Evolutionary conservation across 2,113 vertebrate genomes (phyloP), one percentile per base, ranked within the genome.

Genomic region (Rhombomys opimus): DNA sequence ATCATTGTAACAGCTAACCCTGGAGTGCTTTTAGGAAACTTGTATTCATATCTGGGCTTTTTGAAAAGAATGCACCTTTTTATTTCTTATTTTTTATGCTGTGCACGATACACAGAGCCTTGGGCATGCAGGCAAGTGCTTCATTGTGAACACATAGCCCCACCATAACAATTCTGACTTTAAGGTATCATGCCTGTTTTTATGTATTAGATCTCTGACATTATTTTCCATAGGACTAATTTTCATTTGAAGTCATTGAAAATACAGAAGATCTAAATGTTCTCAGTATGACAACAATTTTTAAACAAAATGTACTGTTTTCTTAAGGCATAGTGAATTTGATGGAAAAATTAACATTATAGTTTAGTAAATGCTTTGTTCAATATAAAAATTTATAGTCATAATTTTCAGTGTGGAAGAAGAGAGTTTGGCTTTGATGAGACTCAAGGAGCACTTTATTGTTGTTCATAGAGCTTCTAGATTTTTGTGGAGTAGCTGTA

Each of bases 21-120:
- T 95, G 72, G 61, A 13, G 7, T 30, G 65, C 89, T 94, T 93
- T 96, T 54, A 81, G 46, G 52, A 96, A 95, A 94, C 32, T 70
- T 96, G 59, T 32, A 65, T 80, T 87, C 68, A 80, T 65, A 89
- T 23, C 63, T 96, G 84, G 91, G 91, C 10, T 11, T 95, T 95
- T 18, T 91, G 14, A 87, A 67, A 11, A 90, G 67, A 20, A 57
- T 65, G 72, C 2, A 38, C 17, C 12, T 15, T 41, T 90, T 38
- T 18, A 87, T 25, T 96, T 65, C 80, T 25, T 57, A 38, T 86
- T 25, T 30, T 8, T 25, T 30, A 2, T 50, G 9, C 9, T 67
- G 25, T 2, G 5, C 4, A 87, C 20, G 1, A 41, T 68, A 35
- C 84, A 10, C 41, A 35, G 18, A 41, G 27, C 8, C 27, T 87